Evolutionary conservation across 2,888 invertebrate species (phyloP).

Genomic region (Rhagonycha fulva): DNA sequence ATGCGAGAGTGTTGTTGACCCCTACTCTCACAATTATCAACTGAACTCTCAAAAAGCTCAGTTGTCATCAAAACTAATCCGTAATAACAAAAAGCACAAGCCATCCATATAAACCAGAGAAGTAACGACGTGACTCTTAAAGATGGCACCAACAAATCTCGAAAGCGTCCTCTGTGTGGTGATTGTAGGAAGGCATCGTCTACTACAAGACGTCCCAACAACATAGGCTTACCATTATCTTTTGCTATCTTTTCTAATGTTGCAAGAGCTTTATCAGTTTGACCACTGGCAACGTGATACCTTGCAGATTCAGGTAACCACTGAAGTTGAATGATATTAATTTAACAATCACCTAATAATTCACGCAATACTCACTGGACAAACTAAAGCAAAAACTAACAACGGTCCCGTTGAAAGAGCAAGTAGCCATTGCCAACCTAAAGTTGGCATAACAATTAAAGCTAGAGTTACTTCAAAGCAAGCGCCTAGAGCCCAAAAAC

Average conservation of each 20-base stretch:
- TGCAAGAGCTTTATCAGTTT: constrained; percentile 81
- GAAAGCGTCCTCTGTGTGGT: constrained; percentile 68
- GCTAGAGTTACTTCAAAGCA: constrained; percentile 92
- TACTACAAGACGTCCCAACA: constrained; percentile 81
- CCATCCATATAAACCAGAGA: constrained; percentile 94
- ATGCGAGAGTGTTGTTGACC: constrained; percentile 42
- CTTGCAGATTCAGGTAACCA: constrained; percentile 95
- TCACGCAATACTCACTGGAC: constrained; percentile 66
- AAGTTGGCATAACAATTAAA: constrained; percentile 85
- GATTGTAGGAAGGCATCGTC: constrained; percentile 68
- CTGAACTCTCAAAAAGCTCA: constrained; percentile 77
- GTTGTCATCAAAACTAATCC: constrained; percentile 94
- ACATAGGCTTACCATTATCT: constrained; percentile 88
- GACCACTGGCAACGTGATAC: constrained; percentile 85
- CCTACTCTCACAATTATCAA: constrained; percentile 52
- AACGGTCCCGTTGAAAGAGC: constrained; percentile 90
- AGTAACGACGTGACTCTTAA: constrained; percentile 82
- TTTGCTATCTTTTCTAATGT: constrained; percentile 85
- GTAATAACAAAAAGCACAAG: constrained; percentile 94
- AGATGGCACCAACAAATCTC: constrained; percentile 77
- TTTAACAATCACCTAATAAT: not conserved
- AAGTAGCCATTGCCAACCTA: constrained; percentile 90
- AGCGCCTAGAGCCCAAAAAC: constrained; percentile 96
- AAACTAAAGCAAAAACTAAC: constrained; percentile 78
- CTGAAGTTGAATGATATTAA: constrained; percentile 57